A percentile compares a stretch with the other conserved stretches of the same genome.
phyloP scores from a whole-genome alignment of 2,888 invertebrate species.

The Phlogophora meticulosa region DNA sequence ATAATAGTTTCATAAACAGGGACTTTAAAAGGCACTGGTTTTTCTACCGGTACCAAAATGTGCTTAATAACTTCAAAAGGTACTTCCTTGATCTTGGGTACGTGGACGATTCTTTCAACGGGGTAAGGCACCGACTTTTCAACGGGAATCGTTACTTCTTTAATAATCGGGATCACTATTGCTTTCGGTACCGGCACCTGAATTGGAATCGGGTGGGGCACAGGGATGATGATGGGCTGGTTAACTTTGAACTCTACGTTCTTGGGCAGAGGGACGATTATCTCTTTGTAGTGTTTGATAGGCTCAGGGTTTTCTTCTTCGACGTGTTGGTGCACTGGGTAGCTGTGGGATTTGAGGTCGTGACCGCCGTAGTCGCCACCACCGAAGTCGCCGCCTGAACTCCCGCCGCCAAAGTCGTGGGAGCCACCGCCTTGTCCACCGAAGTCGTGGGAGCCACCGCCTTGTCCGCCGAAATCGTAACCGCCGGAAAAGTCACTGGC shows the following conservation, averaged over 20 bases:
- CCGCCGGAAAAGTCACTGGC: slow-evolving; percentile 80
- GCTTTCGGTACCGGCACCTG: slow-evolving; percentile 93
- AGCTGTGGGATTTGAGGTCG: slow-evolving; percentile 84
- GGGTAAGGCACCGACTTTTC: slow-evolving; percentile 94
- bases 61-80: slow-evolving; percentile 93
- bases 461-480: slow-evolving; percentile 66
- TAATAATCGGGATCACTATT: slow-evolving; percentile 93
- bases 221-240: slow-evolving; percentile 90
- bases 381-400: slow-evolving; percentile 40
- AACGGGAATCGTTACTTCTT: slow-evolving; percentile 93
- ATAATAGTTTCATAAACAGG: slow-evolving; percentile 94
- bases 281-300: slow-evolving; percentile 93
- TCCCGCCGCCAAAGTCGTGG: slow-evolving; percentile 65
- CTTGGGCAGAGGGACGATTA: slow-evolving; percentile 92
- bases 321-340: slow-evolving; percentile 92
- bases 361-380: slow-evolving; percentile 78
- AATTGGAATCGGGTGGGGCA: slow-evolving; percentile 93
- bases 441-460: slow-evolving; percentile 64
- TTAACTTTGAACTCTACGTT: slow-evolving; percentile 91
- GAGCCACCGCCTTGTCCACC: slow-evolving; percentile 63
- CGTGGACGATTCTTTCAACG: slow-evolving; percentile 92
- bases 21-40: slow-evolving; percentile 93
- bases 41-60: slow-evolving; percentile 92
- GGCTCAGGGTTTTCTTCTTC: slow-evolving; percentile 93
- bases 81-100: slow-evolving; percentile 93